Conservation (phyloP, 2,888 invertebrate genomes). For the Trissolcus japonicus region DNA sequence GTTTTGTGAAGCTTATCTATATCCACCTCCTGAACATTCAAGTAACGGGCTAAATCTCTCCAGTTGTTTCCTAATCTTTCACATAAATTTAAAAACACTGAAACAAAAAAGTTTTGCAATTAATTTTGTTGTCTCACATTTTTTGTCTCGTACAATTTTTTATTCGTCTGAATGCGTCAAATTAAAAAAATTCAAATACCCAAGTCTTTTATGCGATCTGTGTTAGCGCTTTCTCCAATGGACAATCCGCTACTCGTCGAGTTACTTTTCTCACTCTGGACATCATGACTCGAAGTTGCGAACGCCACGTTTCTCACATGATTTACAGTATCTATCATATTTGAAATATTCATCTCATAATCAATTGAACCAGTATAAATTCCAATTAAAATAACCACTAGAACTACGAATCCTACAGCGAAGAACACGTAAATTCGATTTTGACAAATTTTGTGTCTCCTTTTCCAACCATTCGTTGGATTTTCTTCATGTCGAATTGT, state of each 20-base stretch:
- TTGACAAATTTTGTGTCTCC: background rate
- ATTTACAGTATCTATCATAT: background rate
- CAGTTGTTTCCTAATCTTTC: constrained; percentile 67
- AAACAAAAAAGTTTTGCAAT: constrained; percentile 15
- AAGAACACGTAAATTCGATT: background rate
- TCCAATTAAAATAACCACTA: background rate
- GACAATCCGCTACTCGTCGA: background rate
- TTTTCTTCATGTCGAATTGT: background rate
- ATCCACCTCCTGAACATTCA: constrained; percentile 65
- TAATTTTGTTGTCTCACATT: background rate
- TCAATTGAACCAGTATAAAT: background rate
- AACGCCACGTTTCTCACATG: background rate
- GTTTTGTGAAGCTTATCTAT: constrained; percentile 66
- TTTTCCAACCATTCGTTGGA: background rate
- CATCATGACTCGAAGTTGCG: background rate
- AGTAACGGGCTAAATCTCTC: constrained; percentile 67
- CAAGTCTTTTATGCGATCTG: background rate
- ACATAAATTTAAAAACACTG: constrained; percentile 64
- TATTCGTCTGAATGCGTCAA: too few species aligned
- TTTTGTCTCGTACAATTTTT: too few species aligned
- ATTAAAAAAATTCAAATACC: background rate
- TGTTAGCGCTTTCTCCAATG: too few species aligned
- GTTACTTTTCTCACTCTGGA: background rate
- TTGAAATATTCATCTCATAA: background rate
- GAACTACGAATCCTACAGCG: background rate